Evolutionary conservation across 2,113 vertebrate genomes (phyloP).

Genomic region (Callocephalon fimbriatum): DNA sequence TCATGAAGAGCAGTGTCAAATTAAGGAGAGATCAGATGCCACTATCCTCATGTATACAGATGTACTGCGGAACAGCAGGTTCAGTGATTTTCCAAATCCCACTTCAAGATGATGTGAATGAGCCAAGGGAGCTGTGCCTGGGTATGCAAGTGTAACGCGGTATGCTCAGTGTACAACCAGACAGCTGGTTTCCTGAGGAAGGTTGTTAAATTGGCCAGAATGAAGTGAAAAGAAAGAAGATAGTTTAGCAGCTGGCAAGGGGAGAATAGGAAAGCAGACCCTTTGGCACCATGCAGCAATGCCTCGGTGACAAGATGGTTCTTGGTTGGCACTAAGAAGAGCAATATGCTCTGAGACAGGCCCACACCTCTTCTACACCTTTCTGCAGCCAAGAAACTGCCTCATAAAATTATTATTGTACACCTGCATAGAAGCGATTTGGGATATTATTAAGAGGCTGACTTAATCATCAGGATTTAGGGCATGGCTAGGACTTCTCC

Average conservation of each 20-base stretch:
- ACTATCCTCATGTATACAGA: neutral
- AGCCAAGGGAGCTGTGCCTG: neutral
- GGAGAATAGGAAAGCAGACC: neutral
- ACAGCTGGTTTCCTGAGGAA: neutral
- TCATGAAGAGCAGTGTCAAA: neutral
- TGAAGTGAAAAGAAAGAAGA: neutral
- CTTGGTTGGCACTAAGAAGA: neutral
- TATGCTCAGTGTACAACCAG: neutral
- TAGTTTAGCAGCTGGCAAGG: neutral
- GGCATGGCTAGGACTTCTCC: slow-evolving; percentile 1
- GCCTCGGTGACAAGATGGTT: neutral
- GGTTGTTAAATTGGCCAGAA: neutral
- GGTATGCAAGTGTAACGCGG: rapidly evolving
- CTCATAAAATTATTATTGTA: slow-evolving; percentile 9
- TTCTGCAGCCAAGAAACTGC: slow-evolving; percentile 15
- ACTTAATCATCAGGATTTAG: slow-evolving; percentile 34
- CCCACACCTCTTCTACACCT: neutral
- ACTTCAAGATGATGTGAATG: neutral
- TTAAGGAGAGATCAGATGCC: neutral
- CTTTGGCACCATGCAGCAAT: neutral
- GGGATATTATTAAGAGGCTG: slow-evolving; percentile 21
- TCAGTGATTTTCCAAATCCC: neutral
- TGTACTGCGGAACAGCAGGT: neutral
- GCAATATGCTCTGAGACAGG: neutral
- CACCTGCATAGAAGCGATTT: neutral